Evolutionary conservation across 2,888 invertebrate species (phyloP).

Genomic region (Uropetala carovei): DNA sequence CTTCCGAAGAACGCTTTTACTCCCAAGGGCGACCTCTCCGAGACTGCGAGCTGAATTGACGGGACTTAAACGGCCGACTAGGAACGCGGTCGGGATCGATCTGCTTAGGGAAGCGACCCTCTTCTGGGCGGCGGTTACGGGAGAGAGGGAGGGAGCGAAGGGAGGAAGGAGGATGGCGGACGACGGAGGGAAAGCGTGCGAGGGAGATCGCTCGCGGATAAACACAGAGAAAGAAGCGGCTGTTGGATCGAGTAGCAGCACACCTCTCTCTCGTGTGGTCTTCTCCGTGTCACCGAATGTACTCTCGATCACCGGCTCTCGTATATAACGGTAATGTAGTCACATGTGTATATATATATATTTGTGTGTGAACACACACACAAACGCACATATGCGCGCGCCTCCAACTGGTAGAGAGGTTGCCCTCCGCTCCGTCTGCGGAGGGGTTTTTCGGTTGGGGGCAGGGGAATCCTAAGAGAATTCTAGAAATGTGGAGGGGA

Average conservation of each 20-base stretch:
- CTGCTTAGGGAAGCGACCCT: neutral
- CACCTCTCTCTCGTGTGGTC: neutral
- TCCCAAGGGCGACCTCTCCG: too few relatives aligned
- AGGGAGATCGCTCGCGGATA: neutral
- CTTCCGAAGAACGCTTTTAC: too few relatives aligned
- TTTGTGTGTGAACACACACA: neutral
- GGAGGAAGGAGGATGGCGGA: neutral
- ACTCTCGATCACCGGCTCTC: neutral
- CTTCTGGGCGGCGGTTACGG: too few relatives aligned
- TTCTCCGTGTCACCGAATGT: neutral
- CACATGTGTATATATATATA: neutral
- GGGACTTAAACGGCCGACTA: neutral
- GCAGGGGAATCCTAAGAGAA: too few relatives aligned
- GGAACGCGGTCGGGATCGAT: neutral
- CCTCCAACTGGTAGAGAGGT: neutral
- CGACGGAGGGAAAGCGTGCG: neutral
- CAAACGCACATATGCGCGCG: neutral
- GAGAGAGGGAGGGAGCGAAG: neutral
- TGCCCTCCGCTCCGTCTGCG: constrained; percentile 12
- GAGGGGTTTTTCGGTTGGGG: neutral
- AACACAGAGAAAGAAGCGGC: too few relatives aligned
- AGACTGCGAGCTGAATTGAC: too few relatives aligned
- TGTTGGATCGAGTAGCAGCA: neutral
- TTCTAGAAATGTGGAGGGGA: too few relatives aligned
- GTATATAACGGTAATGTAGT: neutral